These are phyloP conservation scores for Mesopsocus fuscifrons DNA, from an alignment of 2,888 invertebrate genomes.

Conservation along the genomic window DNA sequence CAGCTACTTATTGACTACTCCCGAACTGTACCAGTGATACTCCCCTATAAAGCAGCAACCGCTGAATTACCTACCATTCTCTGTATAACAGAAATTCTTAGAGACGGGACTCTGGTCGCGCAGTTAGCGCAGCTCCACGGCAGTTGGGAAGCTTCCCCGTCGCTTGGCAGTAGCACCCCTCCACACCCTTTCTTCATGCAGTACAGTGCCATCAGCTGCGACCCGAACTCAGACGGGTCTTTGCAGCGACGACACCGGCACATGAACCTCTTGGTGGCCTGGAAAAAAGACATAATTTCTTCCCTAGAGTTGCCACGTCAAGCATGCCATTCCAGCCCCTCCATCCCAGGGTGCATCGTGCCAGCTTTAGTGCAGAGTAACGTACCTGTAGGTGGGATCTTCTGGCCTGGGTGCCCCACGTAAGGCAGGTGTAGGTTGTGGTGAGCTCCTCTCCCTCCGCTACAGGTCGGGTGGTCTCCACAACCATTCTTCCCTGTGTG, in stretches of 20 bases:
- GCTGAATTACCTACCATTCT: too few species aligned
- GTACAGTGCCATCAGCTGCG: conserved; percentile 34
- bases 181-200: conserved; percentile 31
- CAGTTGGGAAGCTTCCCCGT: conserved; percentile 31
- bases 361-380: too few species aligned
- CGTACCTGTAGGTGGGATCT: conserved; percentile 35
- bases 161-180: conserved; percentile 35
- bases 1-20: too few species aligned
- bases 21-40: too few species aligned
- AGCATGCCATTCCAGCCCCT: too few species aligned
- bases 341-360: too few species aligned
- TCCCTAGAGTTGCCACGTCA: too few species aligned
- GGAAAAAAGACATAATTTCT: too few species aligned
- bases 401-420: conserved; percentile 48
- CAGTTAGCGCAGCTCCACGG: conserved; percentile 42
- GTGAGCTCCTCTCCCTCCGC: conserved; percentile 39
- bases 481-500: conserved; percentile 33
- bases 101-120: conserved; percentile 26
- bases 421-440: conserved; percentile 40
- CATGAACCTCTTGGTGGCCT: conserved; percentile 50
- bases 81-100: conserved; percentile 31
- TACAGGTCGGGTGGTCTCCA: conserved; percentile 38
- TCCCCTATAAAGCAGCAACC: too few species aligned
- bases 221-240: conserved; percentile 45
- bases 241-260: conserved; percentile 45